Conservation (phyloP, 2,797 vertebrate species). For the Sebastes jordani region DNA sequence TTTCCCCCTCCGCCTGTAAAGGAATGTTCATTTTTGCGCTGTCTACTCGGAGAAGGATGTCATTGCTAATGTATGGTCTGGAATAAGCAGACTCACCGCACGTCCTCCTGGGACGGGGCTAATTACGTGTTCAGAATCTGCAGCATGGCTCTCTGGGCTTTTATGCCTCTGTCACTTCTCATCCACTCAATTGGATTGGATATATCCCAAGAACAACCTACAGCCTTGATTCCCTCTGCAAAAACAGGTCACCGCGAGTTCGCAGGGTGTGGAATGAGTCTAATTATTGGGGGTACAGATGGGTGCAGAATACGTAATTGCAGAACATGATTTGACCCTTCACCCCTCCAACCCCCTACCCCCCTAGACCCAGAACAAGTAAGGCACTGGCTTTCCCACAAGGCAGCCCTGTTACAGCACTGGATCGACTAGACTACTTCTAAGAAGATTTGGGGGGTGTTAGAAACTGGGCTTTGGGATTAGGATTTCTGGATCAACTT, state of each 20-base stretch:
- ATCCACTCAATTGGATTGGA: constrained; percentile 81
- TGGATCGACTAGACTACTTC: constrained; percentile 44
- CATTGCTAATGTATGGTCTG: constrained; percentile 76
- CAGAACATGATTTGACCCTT: constrained; percentile 30
- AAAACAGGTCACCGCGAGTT: constrained; percentile 82
- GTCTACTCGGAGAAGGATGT: constrained; percentile 66
- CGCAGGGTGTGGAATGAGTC: constrained; percentile 74
- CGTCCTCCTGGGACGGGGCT: constrained; percentile 77
- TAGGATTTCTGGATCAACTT: constrained; percentile 76
- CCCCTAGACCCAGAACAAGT: not conserved
- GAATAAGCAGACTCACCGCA: constrained; percentile 76
- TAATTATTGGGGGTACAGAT: constrained; percentile 80
- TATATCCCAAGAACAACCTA: constrained; percentile 81
- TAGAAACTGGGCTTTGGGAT: constrained; percentile 66
- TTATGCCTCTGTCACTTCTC: constrained; percentile 83
- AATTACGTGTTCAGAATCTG: constrained; percentile 84
- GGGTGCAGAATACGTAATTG: constrained; percentile 64
- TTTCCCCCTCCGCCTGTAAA: constrained; percentile 7
- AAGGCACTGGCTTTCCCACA: constrained; percentile 29
- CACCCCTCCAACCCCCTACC: not conserved
- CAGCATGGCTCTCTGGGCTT: constrained; percentile 76
- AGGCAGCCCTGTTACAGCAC: constrained; percentile 21
- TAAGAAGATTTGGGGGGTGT: constrained; percentile 70
- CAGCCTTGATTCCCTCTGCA: constrained; percentile 68
- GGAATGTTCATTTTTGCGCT: constrained; percentile 53